These are phyloP conservation scores for Gobio gobio DNA, from an alignment of 2,113 vertebrate genomes.

Conservation along the genomic window DNA sequence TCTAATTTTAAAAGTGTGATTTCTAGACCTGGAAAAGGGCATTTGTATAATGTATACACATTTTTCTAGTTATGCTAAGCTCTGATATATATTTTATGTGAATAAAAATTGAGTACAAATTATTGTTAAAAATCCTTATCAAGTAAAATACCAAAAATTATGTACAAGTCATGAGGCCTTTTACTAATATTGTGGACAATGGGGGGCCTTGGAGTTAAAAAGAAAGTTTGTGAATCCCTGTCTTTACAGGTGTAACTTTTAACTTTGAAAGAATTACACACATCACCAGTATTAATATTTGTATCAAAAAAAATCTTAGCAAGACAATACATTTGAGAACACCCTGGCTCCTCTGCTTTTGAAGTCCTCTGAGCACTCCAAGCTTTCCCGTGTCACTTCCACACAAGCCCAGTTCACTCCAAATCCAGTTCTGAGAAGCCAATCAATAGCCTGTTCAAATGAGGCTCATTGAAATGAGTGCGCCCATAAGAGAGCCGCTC, in stretches of 20 bases:
- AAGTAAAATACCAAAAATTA: too few relatives aligned
- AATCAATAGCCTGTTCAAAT: constrained; percentile 31
- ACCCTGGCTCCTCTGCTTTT: neutral
- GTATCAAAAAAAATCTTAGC: neutral
- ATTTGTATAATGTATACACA: too few relatives aligned
- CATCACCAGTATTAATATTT: neutral
- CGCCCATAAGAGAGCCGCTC: constrained; percentile 42
- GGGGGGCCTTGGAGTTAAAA: too few relatives aligned
- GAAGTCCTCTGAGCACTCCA: neutral
- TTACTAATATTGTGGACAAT: too few relatives aligned
- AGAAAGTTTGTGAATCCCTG: too few relatives aligned
- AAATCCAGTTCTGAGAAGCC: constrained; percentile 24
- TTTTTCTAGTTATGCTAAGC: too few relatives aligned
- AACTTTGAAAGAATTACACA: neutral
- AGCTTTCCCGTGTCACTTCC: neutral
- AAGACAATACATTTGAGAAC: neutral
- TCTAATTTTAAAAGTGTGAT: too few relatives aligned
- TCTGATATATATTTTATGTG: too few relatives aligned
- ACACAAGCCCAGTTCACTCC: neutral
- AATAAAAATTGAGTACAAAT: too few relatives aligned
- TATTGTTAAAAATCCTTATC: too few relatives aligned
- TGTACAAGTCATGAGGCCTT: too few relatives aligned
- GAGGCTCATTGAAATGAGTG: constrained; percentile 48
- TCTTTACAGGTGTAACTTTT: neutral
- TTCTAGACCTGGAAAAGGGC: too few relatives aligned